phyloP scores from a whole-genome alignment of 2,113 vertebrate genomes.

The Procavia capensis region DNA sequence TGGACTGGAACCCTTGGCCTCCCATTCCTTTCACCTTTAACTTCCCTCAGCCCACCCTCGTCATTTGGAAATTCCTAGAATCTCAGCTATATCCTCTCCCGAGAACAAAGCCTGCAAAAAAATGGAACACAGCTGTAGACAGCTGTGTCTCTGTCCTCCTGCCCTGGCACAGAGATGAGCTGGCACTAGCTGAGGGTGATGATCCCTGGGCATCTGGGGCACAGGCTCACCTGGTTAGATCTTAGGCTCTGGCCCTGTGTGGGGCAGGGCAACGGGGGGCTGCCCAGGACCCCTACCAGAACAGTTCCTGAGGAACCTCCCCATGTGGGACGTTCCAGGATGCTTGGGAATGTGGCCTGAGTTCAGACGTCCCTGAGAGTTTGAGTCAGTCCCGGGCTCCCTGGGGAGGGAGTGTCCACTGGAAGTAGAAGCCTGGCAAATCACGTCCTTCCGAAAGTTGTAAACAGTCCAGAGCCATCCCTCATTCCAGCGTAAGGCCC shows the following conservation, averaged over 20 bases:
- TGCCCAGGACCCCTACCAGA: background rate
- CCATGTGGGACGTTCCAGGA: background rate
- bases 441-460: background rate
- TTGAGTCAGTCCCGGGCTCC: background rate
- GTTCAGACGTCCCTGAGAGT: background rate
- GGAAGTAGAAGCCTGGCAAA: background rate
- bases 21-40: background rate
- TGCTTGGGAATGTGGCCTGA: background rate
- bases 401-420: background rate
- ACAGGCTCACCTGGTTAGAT: no score
- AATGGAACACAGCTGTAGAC: background rate
- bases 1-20: background rate
- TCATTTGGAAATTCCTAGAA: conserved; percentile 49
- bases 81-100: background rate
- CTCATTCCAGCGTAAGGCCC: background rate
- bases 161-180: background rate
- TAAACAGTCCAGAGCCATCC: background rate
- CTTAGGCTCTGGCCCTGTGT: no score
- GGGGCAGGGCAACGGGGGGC: background rate
- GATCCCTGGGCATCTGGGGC: background rate
- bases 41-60: background rate
- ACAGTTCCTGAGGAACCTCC: background rate
- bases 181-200: background rate
- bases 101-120: background rate
- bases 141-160: background rate